Base-by-base conservation (phyloP, 2,113 vertebrate species). In the Galemys pyrenaicus region DNA sequence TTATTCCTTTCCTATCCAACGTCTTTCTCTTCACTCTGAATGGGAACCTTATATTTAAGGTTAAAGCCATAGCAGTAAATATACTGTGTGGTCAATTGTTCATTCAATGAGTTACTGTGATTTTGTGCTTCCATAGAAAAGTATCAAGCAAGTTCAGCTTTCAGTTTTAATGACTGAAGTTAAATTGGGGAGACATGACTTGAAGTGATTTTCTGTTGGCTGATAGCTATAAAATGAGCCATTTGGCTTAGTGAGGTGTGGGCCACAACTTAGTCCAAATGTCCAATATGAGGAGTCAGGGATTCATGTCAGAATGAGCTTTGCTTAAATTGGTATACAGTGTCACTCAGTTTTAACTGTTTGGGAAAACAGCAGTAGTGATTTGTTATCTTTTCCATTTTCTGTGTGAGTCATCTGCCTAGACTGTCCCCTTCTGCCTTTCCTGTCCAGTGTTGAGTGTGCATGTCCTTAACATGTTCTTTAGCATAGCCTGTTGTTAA, bases 121-220 rank as follows among this genome's bases (percentile, higher is more conserved):
- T 58, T 87, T 92, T 83, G 17, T 75, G 39, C 77, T 95, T 95
- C 41, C 46, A 90, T 70, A 79, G 77, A 74, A n/a, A 22, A 92
- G 2, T 51, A 10, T 74, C 7, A 46, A 51, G 35, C 35, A 87
- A 86, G 24, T 87, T 67, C 44, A 78, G 46, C 30, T 80, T 95
- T 87, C 56, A 67, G 1, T 93, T 97, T 84, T 81, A 91, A 70
- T 74, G 10, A 82, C 13, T 78, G 19, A 54, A 70, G 35, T 71
- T 60, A 58, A 87, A 35, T 39, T 78, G 56, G 20, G 30, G 68
- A 78, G 75, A 71, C 82, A 73, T 46, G 16, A 62, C 35, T 62
- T 65, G 26, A 51, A 70, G 32, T 73, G 22, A 81, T 84, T 56
- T 91, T 80, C 19, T 83, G 4, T 70, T 79, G 68, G 39, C 9